Base-by-base conservation (phyloP, 2,888 invertebrate genomes). In the Epinotia brunnichana region DNA sequence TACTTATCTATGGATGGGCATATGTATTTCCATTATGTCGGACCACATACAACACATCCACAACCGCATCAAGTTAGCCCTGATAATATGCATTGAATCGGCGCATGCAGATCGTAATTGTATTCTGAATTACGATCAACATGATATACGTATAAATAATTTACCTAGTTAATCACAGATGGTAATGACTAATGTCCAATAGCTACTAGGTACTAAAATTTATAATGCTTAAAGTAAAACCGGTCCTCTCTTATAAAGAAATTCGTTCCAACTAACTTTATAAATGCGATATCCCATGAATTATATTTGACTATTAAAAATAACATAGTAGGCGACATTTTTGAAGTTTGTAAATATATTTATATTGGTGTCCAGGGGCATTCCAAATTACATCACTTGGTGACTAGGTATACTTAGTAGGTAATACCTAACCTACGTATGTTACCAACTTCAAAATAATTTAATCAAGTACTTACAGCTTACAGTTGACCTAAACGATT, bases 401-500 rank as follows among this genome's bases (percentile, higher is more conserved):
- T 29, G 15, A 29, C 3, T 5, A 44, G 3, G 7, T 5, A 5
- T 29, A 7, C 5, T 29, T 5, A 29, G 1, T 7, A 17, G 13
- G 24, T 29, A n/a, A n/a, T 57, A n/a, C n/a, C 29, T 57, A 57
- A n/a, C 13, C 13, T 19, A 29, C 2, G 15, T 64, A 19, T n/a
- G n/a, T n/a, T n/a, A n/a, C n/a, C n/a, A n/a, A 21, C 53, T 39
- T 21, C 17, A 21, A 15, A 44, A 62, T 44, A 24, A 51, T 57
- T 57, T 63, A 56, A 51, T 63, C 61, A 54, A 21, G 19, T 41
- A 62, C 5, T 11, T 21, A 54, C 54, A 54, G 54, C n/a, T n/a
- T n/a, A n/a, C n/a, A n/a, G n/a, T 71, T 71, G 54, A 66, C 51
- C 41, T 54, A 60, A 71, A 60, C 29, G 29, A 67, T 71, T 71